Base-by-base conservation (phyloP, 2,797 vertebrate genomes). In the Acrossocheilus wenchowensis region DNA sequence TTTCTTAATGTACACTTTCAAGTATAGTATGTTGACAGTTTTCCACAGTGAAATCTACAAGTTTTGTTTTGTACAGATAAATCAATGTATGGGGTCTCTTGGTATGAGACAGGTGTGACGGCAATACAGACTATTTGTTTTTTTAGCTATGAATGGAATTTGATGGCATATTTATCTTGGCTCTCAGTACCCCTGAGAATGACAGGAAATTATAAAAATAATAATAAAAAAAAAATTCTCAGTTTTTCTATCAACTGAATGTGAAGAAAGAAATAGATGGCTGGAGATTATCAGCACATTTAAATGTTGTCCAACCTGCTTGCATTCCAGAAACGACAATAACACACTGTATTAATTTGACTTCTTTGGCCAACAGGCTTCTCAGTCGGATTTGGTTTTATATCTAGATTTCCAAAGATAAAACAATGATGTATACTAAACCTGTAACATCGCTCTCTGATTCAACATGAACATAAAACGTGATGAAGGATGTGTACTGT, bases 251-350 rank as follows among this genome's bases (percentile, higher is more conserved):
- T 72, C 39, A 41, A 6, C 11, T 54, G 15, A 23, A 0, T 43
- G n/a, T 41, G n/a, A 41, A 17, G 23, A 3, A 6, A 43, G 26
- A 82, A 48, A 71, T 71, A 48, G 17, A n/a, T 75, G 36, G 4
- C 10, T 82, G 52, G 1, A 83, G 64, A 79, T 66, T 64, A 10
- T 41, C 12, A 52, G 15, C 26, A 60, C 12, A 66, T 68, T 54
- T 66, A 73, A 78, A 45, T 74, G 69, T 34, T 41, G 79, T 78
- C 41, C n/a, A 72, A 64, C 78, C 52, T 41, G 87, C n/a, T 78
- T 71, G 23, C 79, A 72, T 82, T 52, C 64, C 52, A 72, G 50
- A 52, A 85, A 78, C 15, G 0, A 36, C 52, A 30, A 78, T 57
- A 77, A 69, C 62, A 64, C 17, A 9, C 74, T 62, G 48, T 81